Evolutionary conservation across 2,113 vertebrate genomes (phyloP), one percentile per base, ranked within the genome.

Genomic region (Zingel zingel): DNA sequence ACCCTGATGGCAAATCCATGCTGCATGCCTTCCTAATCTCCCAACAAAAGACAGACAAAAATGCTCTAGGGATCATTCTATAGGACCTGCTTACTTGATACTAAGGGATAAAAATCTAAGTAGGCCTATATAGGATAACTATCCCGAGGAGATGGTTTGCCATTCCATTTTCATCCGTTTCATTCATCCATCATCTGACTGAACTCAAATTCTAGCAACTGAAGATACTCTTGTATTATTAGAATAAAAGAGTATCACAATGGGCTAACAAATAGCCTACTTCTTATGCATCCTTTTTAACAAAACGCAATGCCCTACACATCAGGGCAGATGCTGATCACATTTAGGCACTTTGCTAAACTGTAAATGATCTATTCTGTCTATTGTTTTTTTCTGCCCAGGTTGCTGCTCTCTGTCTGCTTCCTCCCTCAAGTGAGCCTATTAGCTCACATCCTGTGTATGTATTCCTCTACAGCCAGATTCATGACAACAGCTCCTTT

Each of bases 11-110:
- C 33, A 89, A 77, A 82, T 72, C 81, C 71, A 56, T 36, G 43
- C 27, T 63, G 51, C 79, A 68, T 86, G 85, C 81, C 65, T 86
- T 33, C 25, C 6, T 86, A 86, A 90, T 83, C 86, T 85, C 65
- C 51, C 19, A 39, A 77, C 70, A 80, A 86, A 76, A 84, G 71
- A 65, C 45, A 69, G 64, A 85, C 62, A 68, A 48, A 90, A 81
- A 73, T 56, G 43, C 56, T 50, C 74, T 33, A 63, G 78, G 81
- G 76, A 77, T 84, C 15, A 75, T 57, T 70, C 12, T 23, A 62
- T 64, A 56, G 58, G 61, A 58, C 19, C 15, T 11, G 30, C 48
- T 81, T 61, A 85, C 84, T 64, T 83, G 48, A 88, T 74, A 81
- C 58, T 50, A 4, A 14, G 59, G 79, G 76, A 83, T 87, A 53